Evolutionary conservation across 2,113 vertebrate genomes (phyloP).

Genomic region (Hippocampus mohnikei): DNA sequence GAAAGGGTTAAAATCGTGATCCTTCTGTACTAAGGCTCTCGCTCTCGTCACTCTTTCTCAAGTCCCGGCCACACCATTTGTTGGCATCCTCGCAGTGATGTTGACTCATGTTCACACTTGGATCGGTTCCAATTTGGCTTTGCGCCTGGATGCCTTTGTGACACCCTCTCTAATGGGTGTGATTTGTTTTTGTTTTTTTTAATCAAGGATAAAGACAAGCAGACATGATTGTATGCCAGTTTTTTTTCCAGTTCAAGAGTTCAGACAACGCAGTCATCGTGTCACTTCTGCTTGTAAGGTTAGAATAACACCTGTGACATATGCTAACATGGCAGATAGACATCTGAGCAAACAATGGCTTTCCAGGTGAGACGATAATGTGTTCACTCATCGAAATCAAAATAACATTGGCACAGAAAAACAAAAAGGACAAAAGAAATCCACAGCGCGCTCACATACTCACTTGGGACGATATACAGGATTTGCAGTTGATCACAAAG

Average conservation of each 20-base stretch:
- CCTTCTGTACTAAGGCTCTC: neutral
- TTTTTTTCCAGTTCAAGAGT: neutral
- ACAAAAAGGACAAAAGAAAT: too few relatives aligned
- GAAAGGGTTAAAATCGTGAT: neutral
- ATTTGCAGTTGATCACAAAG: too few relatives aligned
- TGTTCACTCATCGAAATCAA: neutral
- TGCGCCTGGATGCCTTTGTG: neutral
- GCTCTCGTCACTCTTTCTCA: neutral
- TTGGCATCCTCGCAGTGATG: neutral
- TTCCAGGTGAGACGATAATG: neutral
- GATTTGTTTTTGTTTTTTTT: neutral
- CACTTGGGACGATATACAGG: too few relatives aligned
- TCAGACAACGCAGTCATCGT: neutral
- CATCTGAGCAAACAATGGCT: neutral
- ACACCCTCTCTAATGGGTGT: neutral
- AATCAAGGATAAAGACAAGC: neutral
- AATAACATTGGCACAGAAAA: neutral
- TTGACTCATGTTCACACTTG: neutral
- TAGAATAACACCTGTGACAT: neutral
- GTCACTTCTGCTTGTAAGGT: neutral
- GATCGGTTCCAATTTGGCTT: neutral
- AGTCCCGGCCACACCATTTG: neutral
- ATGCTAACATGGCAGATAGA: neutral
- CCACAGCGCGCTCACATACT: too few relatives aligned
- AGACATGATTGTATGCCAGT: neutral